A percentile compares a stretch with the other conserved stretches of the same genome.
Evolutionary conservation across 2,797 vertebrate genomes (phyloP).

Genomic region (Tauraco hartlaubi): DNA sequence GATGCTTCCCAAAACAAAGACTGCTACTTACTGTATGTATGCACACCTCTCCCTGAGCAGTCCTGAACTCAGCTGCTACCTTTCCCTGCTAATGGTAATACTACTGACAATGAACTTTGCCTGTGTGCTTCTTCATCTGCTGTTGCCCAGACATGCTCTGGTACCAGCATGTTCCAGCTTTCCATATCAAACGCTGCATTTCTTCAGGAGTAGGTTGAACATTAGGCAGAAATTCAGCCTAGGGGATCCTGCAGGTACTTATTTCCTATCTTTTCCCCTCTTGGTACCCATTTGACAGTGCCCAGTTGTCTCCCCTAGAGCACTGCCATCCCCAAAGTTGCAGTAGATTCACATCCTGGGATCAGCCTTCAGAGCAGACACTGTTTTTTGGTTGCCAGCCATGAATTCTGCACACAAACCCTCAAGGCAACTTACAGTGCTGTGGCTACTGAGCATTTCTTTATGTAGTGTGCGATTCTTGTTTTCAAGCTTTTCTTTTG

Average conservation of each 20-base stretch:
- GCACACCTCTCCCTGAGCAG: slow-evolving; percentile 20
- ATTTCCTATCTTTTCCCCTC: not conserved
- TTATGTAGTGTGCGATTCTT: not conserved
- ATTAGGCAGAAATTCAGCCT: not conserved
- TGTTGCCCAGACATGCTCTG: not conserved
- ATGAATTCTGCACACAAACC: not conserved
- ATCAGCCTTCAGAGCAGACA: not conserved
- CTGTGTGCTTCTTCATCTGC: not conserved
- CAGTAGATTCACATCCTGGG: not conserved
- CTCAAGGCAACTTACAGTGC: not conserved
- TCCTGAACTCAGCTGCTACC: slow-evolving; percentile 15
- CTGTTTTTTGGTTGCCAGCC: not conserved
- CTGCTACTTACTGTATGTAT: not conserved
- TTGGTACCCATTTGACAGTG: not conserved
- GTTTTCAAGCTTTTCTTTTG: not conserved
- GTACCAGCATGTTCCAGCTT: not conserved
- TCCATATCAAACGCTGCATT: not conserved
- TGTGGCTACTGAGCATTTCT: slow-evolving; percentile 30
- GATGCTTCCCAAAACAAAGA: slow-evolving; percentile 60
- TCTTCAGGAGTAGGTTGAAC: not conserved
- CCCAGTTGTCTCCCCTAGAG: not conserved
- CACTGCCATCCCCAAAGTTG: not conserved
- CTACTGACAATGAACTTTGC: not conserved
- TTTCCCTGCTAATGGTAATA: not conserved
- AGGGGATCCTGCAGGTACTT: not conserved